Conservation (phyloP, 2,888 invertebrate genomes). For the Xylocampa areola region DNA sequence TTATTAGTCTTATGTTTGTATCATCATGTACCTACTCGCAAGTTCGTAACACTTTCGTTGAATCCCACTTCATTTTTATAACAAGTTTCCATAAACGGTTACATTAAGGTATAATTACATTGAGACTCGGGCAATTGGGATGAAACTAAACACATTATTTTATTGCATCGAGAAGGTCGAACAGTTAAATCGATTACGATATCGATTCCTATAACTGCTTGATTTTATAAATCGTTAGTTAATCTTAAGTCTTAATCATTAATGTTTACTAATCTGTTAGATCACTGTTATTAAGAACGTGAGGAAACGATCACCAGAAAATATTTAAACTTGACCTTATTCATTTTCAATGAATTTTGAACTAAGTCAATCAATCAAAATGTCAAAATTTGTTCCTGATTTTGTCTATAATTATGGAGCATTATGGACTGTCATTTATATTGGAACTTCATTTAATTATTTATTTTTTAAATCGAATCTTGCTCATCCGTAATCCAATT, state of each 20-base stretch:
- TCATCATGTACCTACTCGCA: too few species aligned
- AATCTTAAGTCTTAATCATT: conserved; percentile 4
- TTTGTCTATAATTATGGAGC: conserved; percentile 8
- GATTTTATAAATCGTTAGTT: conserved; percentile 7
- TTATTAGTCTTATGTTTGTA: conserved; percentile 26
- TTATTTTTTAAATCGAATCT: conserved; percentile 20
- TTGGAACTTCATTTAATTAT: conserved; percentile 5
- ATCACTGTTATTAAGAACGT: conserved; percentile 9
- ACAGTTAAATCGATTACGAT: conserved; percentile 25
- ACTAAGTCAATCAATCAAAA: conserved; percentile 28
- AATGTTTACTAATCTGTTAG: conserved; percentile 15
- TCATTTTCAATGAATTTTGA: conserved; percentile 13
- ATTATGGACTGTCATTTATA: conserved; percentile 13
- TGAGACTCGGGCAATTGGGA: conserved; percentile 16
- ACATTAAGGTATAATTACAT: conserved; percentile 28
- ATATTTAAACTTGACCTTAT: conserved; percentile 34
- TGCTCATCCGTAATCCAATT: conserved; percentile 9
- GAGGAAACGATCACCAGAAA: conserved; percentile 14
- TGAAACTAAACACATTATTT: conserved; percentile 32
- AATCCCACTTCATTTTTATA: conserved; percentile 17
- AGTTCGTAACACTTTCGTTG: conserved; percentile 22
- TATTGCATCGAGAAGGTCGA: conserved; percentile 30
- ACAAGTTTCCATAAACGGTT: conserved; percentile 42
- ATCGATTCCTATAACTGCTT: conserved; percentile 19
- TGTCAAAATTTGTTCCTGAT: conserved; percentile 16